Percentiles rank a stretch among this genome's conserved stretches.
Conservation (phyloP, 2,113 vertebrate genomes). For the cattle (Bos taurus) region DNA sequence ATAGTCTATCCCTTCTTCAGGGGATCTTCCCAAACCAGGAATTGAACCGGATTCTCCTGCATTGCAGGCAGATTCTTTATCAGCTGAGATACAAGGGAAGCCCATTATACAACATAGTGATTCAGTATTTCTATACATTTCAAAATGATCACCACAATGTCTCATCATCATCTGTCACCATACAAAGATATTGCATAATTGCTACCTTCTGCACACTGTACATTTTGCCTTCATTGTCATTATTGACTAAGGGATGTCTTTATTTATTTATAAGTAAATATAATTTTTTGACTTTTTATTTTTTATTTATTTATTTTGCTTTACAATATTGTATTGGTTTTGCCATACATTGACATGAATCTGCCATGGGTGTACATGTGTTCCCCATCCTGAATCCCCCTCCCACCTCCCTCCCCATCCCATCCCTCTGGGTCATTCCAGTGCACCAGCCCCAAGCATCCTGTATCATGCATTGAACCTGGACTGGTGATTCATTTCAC, state of each 20-base stretch:
- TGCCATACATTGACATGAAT: too few relatives aligned
- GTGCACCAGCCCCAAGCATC: too few relatives aligned
- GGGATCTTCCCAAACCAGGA: neutral
- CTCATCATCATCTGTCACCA: neutral
- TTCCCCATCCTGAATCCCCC: too few relatives aligned
- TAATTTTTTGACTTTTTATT: too few relatives aligned
- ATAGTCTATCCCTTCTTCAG: neutral
- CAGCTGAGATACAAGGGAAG: neutral
- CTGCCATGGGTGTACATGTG: too few relatives aligned
- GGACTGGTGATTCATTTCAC: too few relatives aligned
- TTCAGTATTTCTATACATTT: neutral
- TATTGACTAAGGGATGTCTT: neutral
- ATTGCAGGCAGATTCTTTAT: neutral
- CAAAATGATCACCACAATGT: neutral
- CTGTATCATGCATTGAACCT: too few relatives aligned
- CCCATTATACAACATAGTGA: neutral
- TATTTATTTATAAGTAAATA: neutral
- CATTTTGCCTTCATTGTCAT: neutral
- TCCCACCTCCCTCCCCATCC: too few relatives aligned
- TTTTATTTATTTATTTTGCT: too few relatives aligned
- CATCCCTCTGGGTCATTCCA: too few relatives aligned
- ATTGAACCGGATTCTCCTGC: accelerated
- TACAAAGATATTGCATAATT: neutral
- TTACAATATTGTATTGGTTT: too few relatives aligned
- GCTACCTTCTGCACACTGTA: neutral